Evolutionary conservation across 2,888 invertebrate genomes (phyloP).

Genomic region (Auanema sp.): DNA sequence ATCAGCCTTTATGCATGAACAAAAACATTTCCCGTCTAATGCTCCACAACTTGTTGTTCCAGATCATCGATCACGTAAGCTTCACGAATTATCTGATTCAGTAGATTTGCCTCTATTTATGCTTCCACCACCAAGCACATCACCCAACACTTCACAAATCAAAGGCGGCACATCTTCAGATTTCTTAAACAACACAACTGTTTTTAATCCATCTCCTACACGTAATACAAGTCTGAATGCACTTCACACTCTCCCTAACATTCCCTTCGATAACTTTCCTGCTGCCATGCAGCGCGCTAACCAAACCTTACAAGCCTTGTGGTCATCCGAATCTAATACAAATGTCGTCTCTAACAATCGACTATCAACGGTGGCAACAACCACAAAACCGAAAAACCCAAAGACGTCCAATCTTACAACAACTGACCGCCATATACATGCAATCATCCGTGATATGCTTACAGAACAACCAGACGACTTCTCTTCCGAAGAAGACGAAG

Average conservation of each 20-base stretch:
- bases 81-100: conserved; percentile 3
- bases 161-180: too few relatives aligned
- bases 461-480: conserved; percentile 7
- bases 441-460: neutral
- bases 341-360: neutral
- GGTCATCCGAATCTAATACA: neutral
- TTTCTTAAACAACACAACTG: too few relatives aligned
- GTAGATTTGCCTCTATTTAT: conserved; percentile 22
- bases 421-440: neutral
- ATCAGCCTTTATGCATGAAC: too few relatives aligned
- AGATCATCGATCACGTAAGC: neutral
- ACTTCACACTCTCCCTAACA: conserved; percentile 10
- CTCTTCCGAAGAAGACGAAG: conserved; percentile 8
- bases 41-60: neutral
- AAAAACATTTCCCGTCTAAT: too few relatives aligned
- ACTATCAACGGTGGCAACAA: neutral
- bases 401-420: neutral
- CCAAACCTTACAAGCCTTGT: conserved; percentile 8
- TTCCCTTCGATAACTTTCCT: conserved; percentile 19
- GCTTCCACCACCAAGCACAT: conserved; percentile 20
- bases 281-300: conserved; percentile 14
- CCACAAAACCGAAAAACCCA: neutral
- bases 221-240: neutral
- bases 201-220: neutral
- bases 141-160: too few relatives aligned